Conservation (phyloP, 2,797 vertebrate genomes). For the Falco peregrinus region DNA sequence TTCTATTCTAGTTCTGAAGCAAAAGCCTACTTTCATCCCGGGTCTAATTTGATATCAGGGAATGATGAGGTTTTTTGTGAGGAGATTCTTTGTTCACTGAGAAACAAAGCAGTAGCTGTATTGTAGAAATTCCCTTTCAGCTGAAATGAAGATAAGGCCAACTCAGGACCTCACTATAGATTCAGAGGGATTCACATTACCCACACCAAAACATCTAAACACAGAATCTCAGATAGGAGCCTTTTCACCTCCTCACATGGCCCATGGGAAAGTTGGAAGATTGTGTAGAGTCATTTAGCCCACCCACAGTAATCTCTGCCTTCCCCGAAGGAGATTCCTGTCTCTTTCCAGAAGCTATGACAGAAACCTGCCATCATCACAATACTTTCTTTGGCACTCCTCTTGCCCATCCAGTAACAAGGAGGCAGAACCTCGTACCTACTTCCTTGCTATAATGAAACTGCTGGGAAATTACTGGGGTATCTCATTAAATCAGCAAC, state of each 20-base stretch:
- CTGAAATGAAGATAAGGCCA: neutral
- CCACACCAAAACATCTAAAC: neutral
- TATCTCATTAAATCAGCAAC: neutral
- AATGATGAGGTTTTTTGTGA: neutral
- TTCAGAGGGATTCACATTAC: neutral
- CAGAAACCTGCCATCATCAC: neutral
- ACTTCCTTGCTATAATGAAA: neutral
- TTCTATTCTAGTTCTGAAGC: slow-evolving; percentile 36
- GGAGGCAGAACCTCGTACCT: neutral
- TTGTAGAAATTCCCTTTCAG: neutral
- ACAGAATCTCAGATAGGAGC: neutral
- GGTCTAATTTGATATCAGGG: slow-evolving; percentile 23
- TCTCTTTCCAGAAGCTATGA: neutral
- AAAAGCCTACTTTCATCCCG: slow-evolving; percentile 19
- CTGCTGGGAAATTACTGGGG: neutral
- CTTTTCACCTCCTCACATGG: neutral
- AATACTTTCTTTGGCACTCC: neutral
- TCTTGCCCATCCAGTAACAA: neutral
- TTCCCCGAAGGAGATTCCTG: neutral
- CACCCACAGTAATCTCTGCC: neutral
- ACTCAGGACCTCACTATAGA: neutral
- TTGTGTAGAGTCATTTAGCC: neutral
- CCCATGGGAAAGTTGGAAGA: neutral
- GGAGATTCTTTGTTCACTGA: slow-evolving; percentile 26
- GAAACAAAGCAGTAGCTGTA: slow-evolving; percentile 14